These are phyloP conservation scores for Apteryx mantelli DNA, from an alignment of 2,113 vertebrate species.

Conservation along the genomic window DNA sequence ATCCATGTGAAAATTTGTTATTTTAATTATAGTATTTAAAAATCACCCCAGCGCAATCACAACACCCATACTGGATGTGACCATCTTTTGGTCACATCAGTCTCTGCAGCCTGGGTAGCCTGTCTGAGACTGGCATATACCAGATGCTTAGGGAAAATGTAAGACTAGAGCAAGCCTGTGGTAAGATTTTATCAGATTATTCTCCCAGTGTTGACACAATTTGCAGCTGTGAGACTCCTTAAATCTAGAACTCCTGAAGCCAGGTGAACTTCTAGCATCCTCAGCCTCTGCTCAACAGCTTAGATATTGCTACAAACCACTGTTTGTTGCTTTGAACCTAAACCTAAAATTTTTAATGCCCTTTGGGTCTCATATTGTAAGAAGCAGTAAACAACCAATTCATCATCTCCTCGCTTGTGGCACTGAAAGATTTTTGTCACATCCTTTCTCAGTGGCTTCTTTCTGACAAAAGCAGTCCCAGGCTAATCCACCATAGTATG, in stretches of 20 bases:
- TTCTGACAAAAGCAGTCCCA: background rate
- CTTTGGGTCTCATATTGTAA: background rate
- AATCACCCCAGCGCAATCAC: background rate
- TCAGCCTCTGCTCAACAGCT: background rate
- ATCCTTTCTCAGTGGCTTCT: background rate
- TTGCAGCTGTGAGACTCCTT: background rate
- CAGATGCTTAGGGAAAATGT: background rate
- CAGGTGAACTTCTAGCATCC: background rate
- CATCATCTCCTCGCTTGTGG: background rate
- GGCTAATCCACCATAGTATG: background rate
- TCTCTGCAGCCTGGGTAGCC: background rate
- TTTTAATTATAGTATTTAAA: background rate
- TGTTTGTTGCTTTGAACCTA: background rate
- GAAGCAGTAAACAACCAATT: background rate
- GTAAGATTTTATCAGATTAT: background rate
- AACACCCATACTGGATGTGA: background rate
- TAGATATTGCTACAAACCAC: background rate
- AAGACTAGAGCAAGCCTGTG: fast-evolving
- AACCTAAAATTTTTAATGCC: background rate
- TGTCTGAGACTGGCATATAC: background rate
- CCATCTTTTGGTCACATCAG: background rate
- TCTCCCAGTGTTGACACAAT: background rate
- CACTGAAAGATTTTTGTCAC: background rate
- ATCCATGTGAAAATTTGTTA: background rate
- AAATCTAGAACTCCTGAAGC: background rate